phyloP scores from a whole-genome alignment of 2,888 invertebrate species.

The Ectropis crepuscularia region DNA sequence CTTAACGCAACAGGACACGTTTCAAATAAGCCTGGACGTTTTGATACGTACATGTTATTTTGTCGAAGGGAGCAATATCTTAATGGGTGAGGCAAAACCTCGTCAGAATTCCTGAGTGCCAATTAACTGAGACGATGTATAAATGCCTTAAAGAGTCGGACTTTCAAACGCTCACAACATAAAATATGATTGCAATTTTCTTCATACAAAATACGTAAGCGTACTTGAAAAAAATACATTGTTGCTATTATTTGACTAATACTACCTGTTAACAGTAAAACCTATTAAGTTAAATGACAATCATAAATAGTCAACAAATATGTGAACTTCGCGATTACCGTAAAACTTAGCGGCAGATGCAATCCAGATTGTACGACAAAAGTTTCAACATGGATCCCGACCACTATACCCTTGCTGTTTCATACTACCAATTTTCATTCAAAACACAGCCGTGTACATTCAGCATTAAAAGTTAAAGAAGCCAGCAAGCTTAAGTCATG shows the following conservation, averaged over 20 bases:
- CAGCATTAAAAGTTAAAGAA: neutral
- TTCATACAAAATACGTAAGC: neutral
- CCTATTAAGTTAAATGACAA: constrained; percentile 54
- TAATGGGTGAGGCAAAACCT: constrained; percentile 24
- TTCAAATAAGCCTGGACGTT: constrained; percentile 57
- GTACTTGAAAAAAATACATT: neutral
- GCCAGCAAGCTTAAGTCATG: neutral
- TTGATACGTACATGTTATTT: constrained; percentile 30
- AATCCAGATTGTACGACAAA: constrained; percentile 72
- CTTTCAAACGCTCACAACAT: constrained; percentile 2
- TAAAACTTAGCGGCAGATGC: constrained; percentile 73
- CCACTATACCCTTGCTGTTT: constrained; percentile 4
- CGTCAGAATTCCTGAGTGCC: constrained; percentile 21
- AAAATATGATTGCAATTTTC: neutral
- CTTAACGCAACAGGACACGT: constrained; percentile 59
- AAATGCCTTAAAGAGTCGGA: constrained; percentile 2
- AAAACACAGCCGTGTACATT: neutral
- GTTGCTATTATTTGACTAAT: neutral
- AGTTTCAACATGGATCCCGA: constrained; percentile 62
- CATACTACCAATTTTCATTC: neutral
- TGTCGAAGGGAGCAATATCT: constrained; percentile 25
- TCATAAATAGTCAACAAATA: constrained; percentile 63
- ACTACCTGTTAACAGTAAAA: constrained; percentile 33
- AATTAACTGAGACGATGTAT: constrained; percentile 18
- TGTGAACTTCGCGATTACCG: constrained; percentile 66